Percentiles rank a stretch among this genome's conserved stretches.
These are phyloP conservation scores for Danio jaintianensis DNA, from an alignment of 2,797 vertebrate genomes.

Conservation along the genomic window DNA sequence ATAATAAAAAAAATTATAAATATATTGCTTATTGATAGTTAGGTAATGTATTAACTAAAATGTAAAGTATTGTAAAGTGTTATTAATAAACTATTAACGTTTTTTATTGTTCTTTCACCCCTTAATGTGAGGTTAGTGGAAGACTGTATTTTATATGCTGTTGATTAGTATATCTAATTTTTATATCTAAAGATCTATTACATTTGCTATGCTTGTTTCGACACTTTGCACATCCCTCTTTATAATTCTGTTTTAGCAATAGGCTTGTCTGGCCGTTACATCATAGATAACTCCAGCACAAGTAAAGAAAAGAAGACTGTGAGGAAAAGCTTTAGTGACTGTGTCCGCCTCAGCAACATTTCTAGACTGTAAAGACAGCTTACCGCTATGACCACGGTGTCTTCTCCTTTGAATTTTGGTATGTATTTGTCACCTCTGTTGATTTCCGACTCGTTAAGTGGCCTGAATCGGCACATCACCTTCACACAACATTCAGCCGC, in stretches of 20 bases:
- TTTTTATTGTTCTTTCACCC: too few species aligned
- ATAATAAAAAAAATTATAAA: too few species aligned
- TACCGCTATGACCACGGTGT: slow-evolving; percentile 91
- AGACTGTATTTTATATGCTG: not conserved
- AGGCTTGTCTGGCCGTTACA: not conserved
- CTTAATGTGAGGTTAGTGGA: not conserved
- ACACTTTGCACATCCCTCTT: too few species aligned
- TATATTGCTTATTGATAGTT: too few species aligned
- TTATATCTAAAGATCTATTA: too few species aligned
- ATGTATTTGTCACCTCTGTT: slow-evolving; percentile 90
- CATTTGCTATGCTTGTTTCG: too few species aligned
- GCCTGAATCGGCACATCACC: slow-evolving; percentile 95
- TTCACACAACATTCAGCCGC: slow-evolving; percentile 92
- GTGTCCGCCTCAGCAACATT: not conserved
- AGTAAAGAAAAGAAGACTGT: not conserved
- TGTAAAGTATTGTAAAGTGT: too few species aligned
- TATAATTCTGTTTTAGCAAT: not conserved
- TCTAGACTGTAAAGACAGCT: slow-evolving; percentile 65
- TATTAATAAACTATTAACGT: too few species aligned
- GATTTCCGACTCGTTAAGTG: slow-evolving; percentile 89
- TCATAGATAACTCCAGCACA: not conserved
- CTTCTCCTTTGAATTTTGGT: slow-evolving; percentile 92
- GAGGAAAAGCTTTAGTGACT: not conserved
- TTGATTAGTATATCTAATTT: too few species aligned
- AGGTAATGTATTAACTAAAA: too few species aligned